Base-by-base conservation (phyloP, 2,888 invertebrate genomes). In the Mechanitis messenoides region DNA sequence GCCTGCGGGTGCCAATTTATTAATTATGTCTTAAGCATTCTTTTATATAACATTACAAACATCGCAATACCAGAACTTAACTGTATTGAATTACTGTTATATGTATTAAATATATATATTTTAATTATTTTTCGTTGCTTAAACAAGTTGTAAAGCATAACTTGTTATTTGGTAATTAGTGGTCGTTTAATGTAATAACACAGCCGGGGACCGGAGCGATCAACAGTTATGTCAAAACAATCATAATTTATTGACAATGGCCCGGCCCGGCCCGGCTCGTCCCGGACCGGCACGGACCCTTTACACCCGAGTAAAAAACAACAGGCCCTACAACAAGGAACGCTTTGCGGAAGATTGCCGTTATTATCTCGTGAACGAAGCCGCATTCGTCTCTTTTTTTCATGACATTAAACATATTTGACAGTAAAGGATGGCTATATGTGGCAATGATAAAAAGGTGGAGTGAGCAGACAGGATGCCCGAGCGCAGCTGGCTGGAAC, bases 401-500 rank as follows among this genome's bases (percentile, higher is more conserved):
- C 69, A 77, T 47, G 56, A 55, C 33, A 60, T 53, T 38, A 60
- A 64, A 33, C 57, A 42, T 56, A 60, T 66, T 63, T 62, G 75
- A 69, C 61, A 67, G 77, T 70, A 77, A 80, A 78, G 80, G 87
- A 88, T 73, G 74, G 77, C 69, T 60, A 65, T 75, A 82, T 70
- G 71, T 71, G 69, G 74, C 81, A 80, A 82, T 85, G 81, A 84
- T 85, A 81, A 80, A 79, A 83, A 86, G 79, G 81, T 84, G 79
- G 78, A 77, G 80, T 85, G 83, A 85, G 84, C 83, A 77, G 83
- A 85, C 88, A 88, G 89, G 88, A 89, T 88, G 87, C 87, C 75
- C 85, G 74, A 74, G 83, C 87, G 89, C 89, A 89, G 88, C 88
- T 89, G 89, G 86, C 78, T 86, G 85, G 84, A 83, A 85, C 84